These are phyloP conservation scores for Amphiprion ocellaris DNA, from an alignment of 2,113 vertebrate genomes.

Conservation along the genomic window DNA sequence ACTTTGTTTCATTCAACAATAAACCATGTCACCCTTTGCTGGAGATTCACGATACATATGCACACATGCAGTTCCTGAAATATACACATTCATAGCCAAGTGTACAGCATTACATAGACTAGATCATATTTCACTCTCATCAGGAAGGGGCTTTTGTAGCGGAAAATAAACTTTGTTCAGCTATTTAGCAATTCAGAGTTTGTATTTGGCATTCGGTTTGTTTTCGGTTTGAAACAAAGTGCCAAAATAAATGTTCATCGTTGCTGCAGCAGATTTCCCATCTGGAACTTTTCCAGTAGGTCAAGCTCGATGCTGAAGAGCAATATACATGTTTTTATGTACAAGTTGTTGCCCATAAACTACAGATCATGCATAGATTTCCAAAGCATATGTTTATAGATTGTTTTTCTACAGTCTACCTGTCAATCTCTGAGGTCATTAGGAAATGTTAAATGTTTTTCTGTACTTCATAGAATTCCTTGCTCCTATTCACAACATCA, in stretches of 20 bases:
- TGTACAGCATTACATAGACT: conserved; percentile 8
- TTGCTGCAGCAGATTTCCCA: background rate
- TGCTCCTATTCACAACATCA: too few species aligned
- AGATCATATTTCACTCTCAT: background rate
- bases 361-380: conserved; percentile 21
- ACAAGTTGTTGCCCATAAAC: background rate
- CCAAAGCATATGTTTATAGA: background rate
- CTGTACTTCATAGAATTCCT: too few species aligned
- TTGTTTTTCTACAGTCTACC: too few species aligned
- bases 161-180: conserved; percentile 28
- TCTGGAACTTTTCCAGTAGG: background rate
- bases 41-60: conserved; percentile 5
- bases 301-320: background rate
- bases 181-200: background rate
- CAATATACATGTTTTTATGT: background rate
- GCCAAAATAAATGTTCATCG: conserved; percentile 1
- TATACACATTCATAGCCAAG: conserved; percentile 31
- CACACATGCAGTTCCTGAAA: conserved; percentile 45
- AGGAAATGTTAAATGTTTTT: too few species aligned
- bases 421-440: too few species aligned
- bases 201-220: background rate
- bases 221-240: conserved; percentile 12
- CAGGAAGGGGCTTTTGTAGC: conserved; percentile 23
- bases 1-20: background rate
- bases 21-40: background rate